Base-by-base conservation (phyloP, 92 coral and sea anemone species). In the Palythoa heliodiscus region DNA sequence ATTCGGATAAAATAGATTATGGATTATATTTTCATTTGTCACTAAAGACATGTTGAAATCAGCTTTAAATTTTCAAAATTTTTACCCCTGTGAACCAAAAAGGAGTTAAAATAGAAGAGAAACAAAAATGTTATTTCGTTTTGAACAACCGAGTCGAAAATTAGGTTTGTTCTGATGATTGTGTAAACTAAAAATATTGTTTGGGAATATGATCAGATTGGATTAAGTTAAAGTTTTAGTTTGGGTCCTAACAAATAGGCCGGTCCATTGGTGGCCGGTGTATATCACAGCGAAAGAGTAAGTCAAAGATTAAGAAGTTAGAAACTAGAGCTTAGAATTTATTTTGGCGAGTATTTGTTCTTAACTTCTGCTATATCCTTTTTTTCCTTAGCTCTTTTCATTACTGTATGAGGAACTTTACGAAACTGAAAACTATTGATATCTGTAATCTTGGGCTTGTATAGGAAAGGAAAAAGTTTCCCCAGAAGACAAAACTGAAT, bases 31-130 rank as follows among this genome's bases (percentile, higher is more conserved):
- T 39, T 7, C 58, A 8, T 58, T 52, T 6, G 11, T 35, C 13
- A 55, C 29, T 6, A 79, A 80, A 48, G 47, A 19, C 16, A 23
- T 23, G 13, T 80, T 47, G 84, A 80, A 80, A 64, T 25, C 84
- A 39, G 73, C 84, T 80, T 63, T 47, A 14, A 37, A 12, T n/a
- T 9, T 23, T 12, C 8, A 64, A 64, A n/a, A 19, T 19, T 19
- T 29, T 29, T 29, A 29, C 35, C 35, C 35, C 35, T 1, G 19
- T 25, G 29, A 64, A 4, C 29, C 29, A 23, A 64, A 64, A 22
- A 7, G 1, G 16, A 64, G 11, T 12, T 0, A 13, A 25, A 24
- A 69, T 5, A 19, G 19, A 29, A 11, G 11, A 69, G 24, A 25
- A 63, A 1, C 29, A 63, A 55, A 63, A 63, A 6, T 1, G 1